Evolutionary conservation across 30 jellyfish, hydroid and myxozoan species (phyloP), one percentile per base, ranked within the genome.

Genomic region (Rhopilema esculentum): DNA sequence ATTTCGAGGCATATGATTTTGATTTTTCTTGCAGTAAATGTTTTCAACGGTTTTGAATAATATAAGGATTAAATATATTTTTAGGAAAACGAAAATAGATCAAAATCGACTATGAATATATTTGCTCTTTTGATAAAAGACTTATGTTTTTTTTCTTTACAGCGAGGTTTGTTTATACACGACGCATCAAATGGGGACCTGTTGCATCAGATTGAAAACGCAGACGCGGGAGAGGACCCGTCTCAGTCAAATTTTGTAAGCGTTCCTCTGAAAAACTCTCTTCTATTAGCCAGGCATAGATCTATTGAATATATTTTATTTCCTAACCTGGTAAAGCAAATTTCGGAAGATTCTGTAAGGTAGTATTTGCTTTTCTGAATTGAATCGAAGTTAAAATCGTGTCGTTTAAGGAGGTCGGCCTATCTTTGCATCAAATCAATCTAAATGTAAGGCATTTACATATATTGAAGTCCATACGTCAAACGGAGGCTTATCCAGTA

Each of bases 281-380:
- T 79, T 65, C 33, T 49, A 33, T 20, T 79, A 30, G 89, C 89
- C 61, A 79, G 49, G 26, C 40, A 77, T 16, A 65, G 29, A 33
- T 57, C 80, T 23, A 8, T 79, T 25, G 80, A 79, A 31, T 49
- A 51, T 18, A 4, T 79, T 26, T 25, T 33, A 51, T 79, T 79
- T 32, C 89, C 80, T 2, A 79, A 79, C 64, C 49, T 79, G 32
- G 9, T 22, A n/a, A 63, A 63, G 40, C 77, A 33, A 52, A 49
- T 21, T 21, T n/a, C 51, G 22, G 51, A 23, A 24, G 50, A 69
- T 8, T 4, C 79, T 20, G 51, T 21, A 21, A 69, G 79, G 79
- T 69, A 24, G 24, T 40, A 25, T 25, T 18, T 6, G 57, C 12
- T 40, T 6, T n/a, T n/a, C n/a, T n/a, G n/a, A n/a, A n/a, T n/a